These are phyloP conservation scores for Terrapene triunguis DNA, from an alignment of 2,113 vertebrate species.

Conservation along the genomic window DNA sequence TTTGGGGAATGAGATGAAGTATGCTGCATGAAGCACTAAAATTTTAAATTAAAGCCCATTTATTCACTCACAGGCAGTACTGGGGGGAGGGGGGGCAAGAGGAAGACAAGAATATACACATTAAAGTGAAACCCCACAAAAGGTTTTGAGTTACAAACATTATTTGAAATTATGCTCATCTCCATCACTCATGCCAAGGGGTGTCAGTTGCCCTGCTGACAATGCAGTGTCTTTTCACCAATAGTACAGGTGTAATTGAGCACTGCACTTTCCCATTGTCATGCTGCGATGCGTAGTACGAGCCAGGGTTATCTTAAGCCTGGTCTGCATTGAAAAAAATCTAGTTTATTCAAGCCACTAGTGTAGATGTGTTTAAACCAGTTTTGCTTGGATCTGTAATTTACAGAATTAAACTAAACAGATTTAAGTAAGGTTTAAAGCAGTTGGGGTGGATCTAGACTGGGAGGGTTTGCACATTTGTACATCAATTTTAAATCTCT, in stretches of 20 bases:
- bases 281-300: neutral
- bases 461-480: neutral
- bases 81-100: neutral
- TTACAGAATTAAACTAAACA: rapidly evolving
- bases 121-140: neutral
- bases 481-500: neutral
- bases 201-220: neutral
- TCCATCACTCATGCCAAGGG: neutral
- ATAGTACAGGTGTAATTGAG: neutral
- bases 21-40: neutral
- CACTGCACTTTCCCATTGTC: neutral
- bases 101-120: neutral
- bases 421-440: neutral
- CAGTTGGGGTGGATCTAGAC: neutral
- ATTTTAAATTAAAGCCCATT: neutral
- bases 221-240: neutral
- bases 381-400: neutral
- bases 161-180: neutral
- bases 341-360: neutral
- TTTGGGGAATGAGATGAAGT: neutral
- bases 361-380: neutral
- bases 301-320: neutral
- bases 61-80: neutral
- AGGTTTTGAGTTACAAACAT: neutral
- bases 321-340: neutral